Percentiles rank a stretch among this genome's conserved stretches.
phyloP scores from a whole-genome alignment of 2,888 invertebrate genomes.

The Lissonota sp. region DNA sequence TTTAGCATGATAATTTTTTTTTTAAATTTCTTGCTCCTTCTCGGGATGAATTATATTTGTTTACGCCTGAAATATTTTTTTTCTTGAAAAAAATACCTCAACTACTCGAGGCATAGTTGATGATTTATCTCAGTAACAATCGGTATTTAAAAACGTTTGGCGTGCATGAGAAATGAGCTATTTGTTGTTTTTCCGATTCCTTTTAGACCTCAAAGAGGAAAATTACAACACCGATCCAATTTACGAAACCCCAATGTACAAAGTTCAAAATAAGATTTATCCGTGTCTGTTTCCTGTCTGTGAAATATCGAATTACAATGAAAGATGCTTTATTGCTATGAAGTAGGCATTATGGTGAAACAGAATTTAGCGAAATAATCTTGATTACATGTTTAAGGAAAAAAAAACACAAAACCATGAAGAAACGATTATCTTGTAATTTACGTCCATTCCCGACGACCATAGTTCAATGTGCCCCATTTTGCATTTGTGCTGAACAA shows the following conservation, averaged over 20 bases:
- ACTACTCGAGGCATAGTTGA: too few species aligned
- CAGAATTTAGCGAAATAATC: constrained; percentile 24
- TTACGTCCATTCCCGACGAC: constrained; percentile 35
- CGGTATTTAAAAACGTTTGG: not conserved
- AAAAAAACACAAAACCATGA: constrained; percentile 5
- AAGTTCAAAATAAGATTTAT: not conserved
- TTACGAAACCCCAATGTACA: too few species aligned
- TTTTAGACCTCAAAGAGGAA: not conserved
- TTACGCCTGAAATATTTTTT: too few species aligned
- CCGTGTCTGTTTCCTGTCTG: not conserved
- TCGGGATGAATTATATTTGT: too few species aligned
- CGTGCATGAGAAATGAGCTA: too few species aligned
- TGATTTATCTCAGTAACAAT: not conserved
- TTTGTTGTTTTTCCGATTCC: too few species aligned
- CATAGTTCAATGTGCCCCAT: constrained; percentile 43
- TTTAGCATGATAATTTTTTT: not conserved
- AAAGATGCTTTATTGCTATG: not conserved
- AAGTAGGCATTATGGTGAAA: not conserved
- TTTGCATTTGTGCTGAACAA: constrained; percentile 29
- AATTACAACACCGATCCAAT: not conserved
- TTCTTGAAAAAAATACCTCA: not conserved
- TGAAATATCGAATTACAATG: not conserved
- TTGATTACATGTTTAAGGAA: not conserved
- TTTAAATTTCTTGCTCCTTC: not conserved
- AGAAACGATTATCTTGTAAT: constrained; percentile 18